Percentiles rank a stretch among this genome's conserved stretches.
Evolutionary conservation across 92 coral and sea anemone species (phyloP).

Genomic region (Anthopleura xanthogrammica): DNA sequence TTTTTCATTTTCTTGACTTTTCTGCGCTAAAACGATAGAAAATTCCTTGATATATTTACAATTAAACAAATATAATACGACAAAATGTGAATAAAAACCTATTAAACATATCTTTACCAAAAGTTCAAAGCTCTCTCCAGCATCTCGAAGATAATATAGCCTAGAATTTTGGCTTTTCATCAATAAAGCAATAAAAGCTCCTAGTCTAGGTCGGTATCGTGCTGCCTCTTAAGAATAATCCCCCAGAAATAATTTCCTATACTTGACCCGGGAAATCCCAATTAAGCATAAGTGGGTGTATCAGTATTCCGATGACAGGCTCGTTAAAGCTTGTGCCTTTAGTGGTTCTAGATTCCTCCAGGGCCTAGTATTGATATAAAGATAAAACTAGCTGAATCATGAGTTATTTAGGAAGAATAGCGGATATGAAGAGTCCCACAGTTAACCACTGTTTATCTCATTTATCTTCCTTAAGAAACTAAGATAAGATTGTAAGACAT

Average conservation of each 20-base stretch:
- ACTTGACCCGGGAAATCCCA: constrained; percentile 32
- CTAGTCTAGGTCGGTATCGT: constrained; percentile 1
- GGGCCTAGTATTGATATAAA: constrained; percentile 10
- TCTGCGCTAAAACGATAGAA: not conserved
- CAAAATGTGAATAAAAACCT: not conserved
- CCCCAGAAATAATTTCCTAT: constrained; percentile 11
- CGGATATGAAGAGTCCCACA: constrained; percentile 2
- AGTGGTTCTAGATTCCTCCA: constrained; percentile 24
- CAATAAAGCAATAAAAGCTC: not conserved
- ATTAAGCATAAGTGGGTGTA: constrained; percentile 19
- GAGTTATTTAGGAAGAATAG: not conserved
- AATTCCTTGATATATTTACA: not conserved
- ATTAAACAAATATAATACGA: not conserved
- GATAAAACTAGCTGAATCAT: constrained; percentile 5
- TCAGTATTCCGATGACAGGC: constrained; percentile 26
- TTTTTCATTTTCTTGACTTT: not conserved
- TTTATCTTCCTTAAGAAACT: not conserved
- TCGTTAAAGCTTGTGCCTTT: not conserved
- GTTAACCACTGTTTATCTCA: constrained; percentile 16
- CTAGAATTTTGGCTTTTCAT: too few relatives aligned
- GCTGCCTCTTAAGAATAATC: constrained; percentile 11
- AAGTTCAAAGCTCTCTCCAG: not conserved
- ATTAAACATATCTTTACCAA: not conserved
- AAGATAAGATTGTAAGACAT: not conserved
- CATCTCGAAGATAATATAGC: not conserved